Conservation (phyloP, 2,113 vertebrate genomes). For the Myxocyprinus asiaticus region DNA sequence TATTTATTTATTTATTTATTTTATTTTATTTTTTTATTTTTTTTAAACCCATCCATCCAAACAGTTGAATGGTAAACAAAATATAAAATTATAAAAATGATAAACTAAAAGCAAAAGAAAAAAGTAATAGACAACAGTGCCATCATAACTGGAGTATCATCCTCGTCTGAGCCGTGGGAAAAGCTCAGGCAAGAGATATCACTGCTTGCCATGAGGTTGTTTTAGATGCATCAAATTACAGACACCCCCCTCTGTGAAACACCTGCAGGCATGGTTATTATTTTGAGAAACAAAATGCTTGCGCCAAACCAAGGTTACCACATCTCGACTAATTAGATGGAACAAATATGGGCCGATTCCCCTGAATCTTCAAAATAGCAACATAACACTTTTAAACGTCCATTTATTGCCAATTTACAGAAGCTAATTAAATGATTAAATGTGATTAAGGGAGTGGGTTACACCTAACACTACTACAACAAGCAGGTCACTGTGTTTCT, state of each 20-base stretch:
- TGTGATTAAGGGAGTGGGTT: conserved; percentile 1
- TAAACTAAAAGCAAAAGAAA: too few species aligned
- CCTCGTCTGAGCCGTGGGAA: conserved; percentile 22
- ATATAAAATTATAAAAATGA: too few species aligned
- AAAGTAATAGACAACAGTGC: neutral
- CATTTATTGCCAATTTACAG: too few species aligned
- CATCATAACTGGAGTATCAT: conserved; percentile 5
- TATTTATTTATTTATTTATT: too few species aligned
- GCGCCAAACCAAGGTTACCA: conserved; percentile 26
- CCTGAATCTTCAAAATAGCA: neutral
- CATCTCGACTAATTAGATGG: conserved; percentile 35
- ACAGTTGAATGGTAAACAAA: too few species aligned
- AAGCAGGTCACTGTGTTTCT: neutral
- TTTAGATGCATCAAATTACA: conserved; percentile 27
- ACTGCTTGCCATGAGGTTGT: conserved; percentile 15
- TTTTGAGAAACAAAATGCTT: conserved; percentile 36
- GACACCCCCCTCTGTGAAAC: conserved; percentile 36
- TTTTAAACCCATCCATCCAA: too few species aligned
- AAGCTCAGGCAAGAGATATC: conserved; percentile 1
- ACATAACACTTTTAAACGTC: neutral
- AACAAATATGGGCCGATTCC: neutral
- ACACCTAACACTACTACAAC: neutral
- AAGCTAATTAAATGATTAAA: neutral
- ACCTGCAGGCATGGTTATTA: conserved; percentile 46
- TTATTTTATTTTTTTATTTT: too few species aligned